Evolutionary conservation across 1,140 invertebrate species (phyloP), one percentile per base, ranked within the genome.

Genomic region (Adoxophyes honmai): DNA sequence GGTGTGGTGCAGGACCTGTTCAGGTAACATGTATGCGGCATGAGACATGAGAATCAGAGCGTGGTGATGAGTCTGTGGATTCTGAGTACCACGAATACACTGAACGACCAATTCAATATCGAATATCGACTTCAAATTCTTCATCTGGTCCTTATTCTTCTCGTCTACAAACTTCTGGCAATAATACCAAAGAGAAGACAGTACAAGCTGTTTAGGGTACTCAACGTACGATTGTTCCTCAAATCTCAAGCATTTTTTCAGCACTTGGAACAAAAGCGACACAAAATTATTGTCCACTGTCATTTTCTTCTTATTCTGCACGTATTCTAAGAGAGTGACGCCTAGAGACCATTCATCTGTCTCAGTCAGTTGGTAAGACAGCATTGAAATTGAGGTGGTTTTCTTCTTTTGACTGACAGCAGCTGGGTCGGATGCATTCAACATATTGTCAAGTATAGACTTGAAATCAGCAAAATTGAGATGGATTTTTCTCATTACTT

Each of bases 51-150:
- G 88, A 16, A 97, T 89, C 15, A 98, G 83, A 0, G 97, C 96
- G 68, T 98, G 96, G 75, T 98, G 95, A 76, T 98, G 97, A 0
- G 97, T 98, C 86, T 98, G 97, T 2, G 97, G 96, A 86, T 98
- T 98, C 66, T 95, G 93, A 0, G 97, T 97, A 4, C 92, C 93
- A 62, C 96, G 90, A n/a, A 98, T 94, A 70, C 96, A 97, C 60
- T 96, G 93, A 1, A 98, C 95, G 14, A 98, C 92, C 15, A 95
- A 70, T 73, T 97, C 96, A 53, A 98, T 93, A 56, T 96, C 94
- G 52, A 96, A 92, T 39, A 91, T 83, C 9, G 90, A 90, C 63
- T 94, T 91, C 0, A 91, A 75, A 52, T 92, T 70, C 53, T 90
- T 79, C 44, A 91, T 56, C 53, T 85, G 81, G 2, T 92, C 89